Percentiles rank a stretch among this genome's conserved stretches.
Evolutionary conservation across 2,888 invertebrate species (phyloP).

Genomic region (Antheraea yamamai): DNA sequence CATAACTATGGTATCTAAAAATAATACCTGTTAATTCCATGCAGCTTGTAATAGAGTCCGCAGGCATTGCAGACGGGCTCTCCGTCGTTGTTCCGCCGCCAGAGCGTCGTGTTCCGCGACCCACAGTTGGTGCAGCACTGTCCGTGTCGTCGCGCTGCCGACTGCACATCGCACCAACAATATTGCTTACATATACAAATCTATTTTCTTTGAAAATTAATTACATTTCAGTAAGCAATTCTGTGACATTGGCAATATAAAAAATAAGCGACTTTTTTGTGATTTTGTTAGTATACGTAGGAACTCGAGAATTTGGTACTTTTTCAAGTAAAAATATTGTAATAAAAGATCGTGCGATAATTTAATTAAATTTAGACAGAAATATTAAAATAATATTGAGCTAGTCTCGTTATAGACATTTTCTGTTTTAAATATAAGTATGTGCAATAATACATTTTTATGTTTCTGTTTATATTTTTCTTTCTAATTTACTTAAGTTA

Average conservation of each 20-base stretch:
- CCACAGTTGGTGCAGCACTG: constrained; percentile 98
- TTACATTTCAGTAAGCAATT: background rate
- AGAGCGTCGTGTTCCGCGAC: constrained; percentile 98
- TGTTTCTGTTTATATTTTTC: no score
- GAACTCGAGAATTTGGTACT: background rate
- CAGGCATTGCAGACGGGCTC: constrained; percentile 99
- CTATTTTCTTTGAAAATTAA: background rate
- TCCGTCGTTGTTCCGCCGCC: constrained; percentile 98
- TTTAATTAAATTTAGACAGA: no score
- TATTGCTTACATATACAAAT: background rate
- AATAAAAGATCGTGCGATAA: background rate
- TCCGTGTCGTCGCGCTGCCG: constrained; percentile 93
- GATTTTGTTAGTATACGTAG: no score
- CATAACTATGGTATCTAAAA: background rate
- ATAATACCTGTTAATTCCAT: constrained; percentile 88
- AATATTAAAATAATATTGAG: no score
- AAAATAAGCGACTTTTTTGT: background rate
- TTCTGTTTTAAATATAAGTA: no score
- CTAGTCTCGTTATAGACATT: no score
- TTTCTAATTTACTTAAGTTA: background rate
- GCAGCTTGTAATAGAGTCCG: constrained; percentile 97
- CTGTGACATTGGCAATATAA: background rate
- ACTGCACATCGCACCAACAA: constrained; percentile 84
- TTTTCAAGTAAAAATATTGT: background rate
- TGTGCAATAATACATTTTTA: no score